Evolutionary conservation across 2,797 vertebrate species (phyloP), one percentile per base, ranked within the genome.

Genomic region (Anisognathus igniventris): DNA sequence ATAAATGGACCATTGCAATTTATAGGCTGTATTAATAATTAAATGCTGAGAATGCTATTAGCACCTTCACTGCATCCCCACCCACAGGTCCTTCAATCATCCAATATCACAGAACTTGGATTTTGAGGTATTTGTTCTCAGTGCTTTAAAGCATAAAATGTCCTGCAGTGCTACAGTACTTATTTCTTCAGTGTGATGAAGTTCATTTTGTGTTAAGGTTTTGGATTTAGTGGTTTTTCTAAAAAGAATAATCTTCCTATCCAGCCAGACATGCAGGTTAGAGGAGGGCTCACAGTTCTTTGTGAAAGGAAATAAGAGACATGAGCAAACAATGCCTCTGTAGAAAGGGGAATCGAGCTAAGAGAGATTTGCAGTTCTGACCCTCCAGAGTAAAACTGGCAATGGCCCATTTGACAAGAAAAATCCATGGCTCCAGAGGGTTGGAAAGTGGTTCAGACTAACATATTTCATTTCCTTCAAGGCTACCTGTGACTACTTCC

Each of bases 21-120:
- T 93, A 93, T 86, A 88, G 74, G 51, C 53, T 61, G 22, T 33
- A 88, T 90, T 80, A 88, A 89, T 94, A 90, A 94, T 88, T 94
- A 91, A 95, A 87, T 85, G 64, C 81, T 65, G 40, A 39, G 48
- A 70, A 70, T 40, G 51, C 70, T 90, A 86, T 78, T 91, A 85
- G 66, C 71, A 89, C 68, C 71, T 86, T 92, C 66, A 68, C 58
- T 66, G 14, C 53, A 57, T 61, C 54, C 78, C 27, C 81, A 89
- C 76, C 70, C 47, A 78, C 13, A 5, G 87, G 12, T 91, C 77
- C 68, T 72, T 92, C 90, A 89, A 92, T 82, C 67, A 80, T 39
- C 22, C 60, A 58, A 3, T 54, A 80, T 30, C 45, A 73, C 16
- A 30, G 20, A 84, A 83, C 57, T 56, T 70, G 14, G 67, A 73